A percentile compares a stretch with the other conserved stretches of the same genome.
Evolutionary conservation across 2,888 invertebrate species (phyloP).

Genomic region (Lottia scabra): DNA sequence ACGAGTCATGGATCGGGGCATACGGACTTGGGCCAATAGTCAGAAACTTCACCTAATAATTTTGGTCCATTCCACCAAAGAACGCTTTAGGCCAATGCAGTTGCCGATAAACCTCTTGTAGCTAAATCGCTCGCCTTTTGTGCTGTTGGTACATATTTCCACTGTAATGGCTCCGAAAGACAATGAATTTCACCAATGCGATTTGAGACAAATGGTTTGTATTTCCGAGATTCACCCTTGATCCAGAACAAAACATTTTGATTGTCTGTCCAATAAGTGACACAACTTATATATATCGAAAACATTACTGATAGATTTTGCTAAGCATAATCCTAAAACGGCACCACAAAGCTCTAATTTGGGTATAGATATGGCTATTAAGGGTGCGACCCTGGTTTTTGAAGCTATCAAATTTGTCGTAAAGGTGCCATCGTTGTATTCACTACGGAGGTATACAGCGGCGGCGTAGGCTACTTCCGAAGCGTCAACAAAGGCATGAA

Average conservation of each 20-base stretch:
- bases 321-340: not conserved
- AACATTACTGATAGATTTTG: not conserved
- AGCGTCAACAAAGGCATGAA: no score
- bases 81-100: not conserved
- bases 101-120: not conserved
- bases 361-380: conserved; percentile 9
- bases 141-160: no score
- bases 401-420: conserved; percentile 1
- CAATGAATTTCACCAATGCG: no score
- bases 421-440: conserved; percentile 2
- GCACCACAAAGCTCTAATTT: conserved; percentile 20
- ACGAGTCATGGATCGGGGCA: no score
- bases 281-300: conserved; percentile 14
- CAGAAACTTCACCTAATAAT: not conserved
- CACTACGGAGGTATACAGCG: not conserved
- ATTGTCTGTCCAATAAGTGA: not conserved
- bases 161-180: no score
- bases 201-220: no score
- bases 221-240: no score
- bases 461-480: no score
- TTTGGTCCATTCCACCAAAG: not conserved
- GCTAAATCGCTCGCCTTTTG: not conserved
- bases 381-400: not conserved
- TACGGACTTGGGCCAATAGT: not conserved
- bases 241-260: no score